Percentiles rank a stretch among this genome's conserved stretches.
phyloP scores from a whole-genome alignment of 2,797 vertebrate genomes.

The Mormyrops attenuatus region DNA sequence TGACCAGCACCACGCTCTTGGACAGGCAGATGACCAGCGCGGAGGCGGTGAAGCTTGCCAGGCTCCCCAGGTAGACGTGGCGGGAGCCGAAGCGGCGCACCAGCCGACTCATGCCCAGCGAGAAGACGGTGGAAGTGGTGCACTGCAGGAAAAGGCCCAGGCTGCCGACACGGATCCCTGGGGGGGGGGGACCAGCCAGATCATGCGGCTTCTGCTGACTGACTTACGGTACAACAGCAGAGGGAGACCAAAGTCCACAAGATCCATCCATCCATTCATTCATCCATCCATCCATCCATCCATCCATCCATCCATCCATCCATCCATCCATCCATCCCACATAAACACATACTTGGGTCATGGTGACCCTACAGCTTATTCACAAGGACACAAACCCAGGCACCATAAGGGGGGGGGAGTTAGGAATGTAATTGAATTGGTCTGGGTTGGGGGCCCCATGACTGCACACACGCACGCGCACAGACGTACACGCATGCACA shows the following conservation, averaged over 20 bases:
- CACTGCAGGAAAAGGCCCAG: conserved; percentile 72
- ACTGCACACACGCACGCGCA: neutral
- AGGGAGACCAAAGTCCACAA: neutral
- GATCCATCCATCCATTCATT: neutral
- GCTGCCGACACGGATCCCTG: conserved; percentile 75
- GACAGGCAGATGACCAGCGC: conserved; percentile 69
- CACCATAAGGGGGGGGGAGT: neutral
- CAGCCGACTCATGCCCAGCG: conserved; percentile 64
- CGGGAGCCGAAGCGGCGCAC: conserved; percentile 61
- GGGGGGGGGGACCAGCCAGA: no score
- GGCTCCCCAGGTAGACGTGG: conserved; percentile 66
- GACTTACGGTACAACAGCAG: neutral
- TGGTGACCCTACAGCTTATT: neutral
- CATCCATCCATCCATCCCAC: neutral
- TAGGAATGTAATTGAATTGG: neutral
- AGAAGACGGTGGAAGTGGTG: conserved; percentile 72
- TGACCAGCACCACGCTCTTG: conserved; percentile 62
- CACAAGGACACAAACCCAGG: neutral
- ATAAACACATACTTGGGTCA: neutral
- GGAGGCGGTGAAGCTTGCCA: conserved; percentile 67
- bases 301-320: neutral
- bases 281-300: neutral
- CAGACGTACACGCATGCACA: no score
- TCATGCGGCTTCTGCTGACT: neutral
- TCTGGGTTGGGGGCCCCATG: neutral